Conservation (phyloP, 2,797 vertebrate species). For the Rhabdomys pumilio region DNA sequence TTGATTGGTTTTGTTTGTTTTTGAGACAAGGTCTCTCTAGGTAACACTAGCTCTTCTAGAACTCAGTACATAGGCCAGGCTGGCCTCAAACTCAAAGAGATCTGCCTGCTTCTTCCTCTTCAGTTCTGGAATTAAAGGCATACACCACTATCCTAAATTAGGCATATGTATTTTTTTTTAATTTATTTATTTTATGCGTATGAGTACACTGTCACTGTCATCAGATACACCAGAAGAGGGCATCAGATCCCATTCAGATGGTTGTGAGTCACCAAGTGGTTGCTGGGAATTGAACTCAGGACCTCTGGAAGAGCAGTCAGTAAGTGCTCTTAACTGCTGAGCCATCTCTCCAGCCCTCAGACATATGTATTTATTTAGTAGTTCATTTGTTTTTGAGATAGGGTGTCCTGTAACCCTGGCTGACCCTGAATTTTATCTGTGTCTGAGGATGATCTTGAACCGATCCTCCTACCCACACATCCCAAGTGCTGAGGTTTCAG, state of each 20-base stretch:
- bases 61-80: neutral
- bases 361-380: neutral
- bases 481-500: neutral
- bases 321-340: neutral
- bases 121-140: neutral
- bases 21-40: neutral
- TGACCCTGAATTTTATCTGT: neutral
- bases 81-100: neutral
- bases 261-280: neutral
- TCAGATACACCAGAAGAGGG: neutral
- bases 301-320: neutral
- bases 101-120: neutral
- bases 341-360: neutral
- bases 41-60: neutral
- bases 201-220: neutral
- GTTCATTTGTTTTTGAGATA: neutral
- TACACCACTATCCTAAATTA: neutral
- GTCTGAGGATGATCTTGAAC: neutral
- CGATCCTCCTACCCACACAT: neutral
- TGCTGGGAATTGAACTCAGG: neutral
- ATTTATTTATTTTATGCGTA: neutral
- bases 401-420: neutral
- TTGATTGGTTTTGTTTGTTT: neutral
- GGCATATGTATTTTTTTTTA: neutral
- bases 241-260: neutral